Conservation (phyloP, 2,113 vertebrate genomes). For the Ciconia boyciana region DNA sequence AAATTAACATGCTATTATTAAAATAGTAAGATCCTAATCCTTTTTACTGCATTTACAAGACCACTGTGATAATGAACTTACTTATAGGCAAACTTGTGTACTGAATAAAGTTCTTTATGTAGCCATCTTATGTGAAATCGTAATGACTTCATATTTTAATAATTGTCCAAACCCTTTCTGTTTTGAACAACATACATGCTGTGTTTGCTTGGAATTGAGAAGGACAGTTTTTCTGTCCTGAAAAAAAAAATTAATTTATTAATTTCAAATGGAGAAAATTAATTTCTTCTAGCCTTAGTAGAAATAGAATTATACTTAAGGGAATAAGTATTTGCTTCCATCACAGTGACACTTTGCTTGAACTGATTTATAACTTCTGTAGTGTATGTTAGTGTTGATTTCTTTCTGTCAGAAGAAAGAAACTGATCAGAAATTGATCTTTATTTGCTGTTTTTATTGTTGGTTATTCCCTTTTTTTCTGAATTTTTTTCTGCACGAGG, state of each 20-base stretch:
- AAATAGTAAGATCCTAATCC: background rate
- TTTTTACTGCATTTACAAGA: background rate
- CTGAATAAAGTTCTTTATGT: background rate
- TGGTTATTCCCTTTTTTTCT: background rate
- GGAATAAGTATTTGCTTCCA: background rate
- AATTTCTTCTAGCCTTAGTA: background rate
- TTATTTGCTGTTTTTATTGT: background rate
- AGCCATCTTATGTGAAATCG: background rate
- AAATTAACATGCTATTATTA: background rate
- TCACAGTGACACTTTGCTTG: background rate
- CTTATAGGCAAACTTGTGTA: background rate
- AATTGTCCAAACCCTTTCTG: background rate
- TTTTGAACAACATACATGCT: background rate
- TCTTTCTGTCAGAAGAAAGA: background rate
- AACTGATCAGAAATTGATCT: background rate
- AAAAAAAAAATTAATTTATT: background rate
- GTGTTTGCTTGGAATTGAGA: background rate
- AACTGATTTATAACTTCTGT: background rate
- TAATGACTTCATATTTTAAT: background rate
- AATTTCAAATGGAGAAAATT: background rate
- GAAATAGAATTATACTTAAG: background rate
- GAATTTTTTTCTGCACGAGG: background rate
- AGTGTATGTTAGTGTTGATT: background rate
- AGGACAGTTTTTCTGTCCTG: background rate
- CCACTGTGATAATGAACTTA: background rate